Evolutionary conservation across 92 coral and sea anemone genomes (phyloP).

Genomic region (Epizoanthus illoricatus): DNA sequence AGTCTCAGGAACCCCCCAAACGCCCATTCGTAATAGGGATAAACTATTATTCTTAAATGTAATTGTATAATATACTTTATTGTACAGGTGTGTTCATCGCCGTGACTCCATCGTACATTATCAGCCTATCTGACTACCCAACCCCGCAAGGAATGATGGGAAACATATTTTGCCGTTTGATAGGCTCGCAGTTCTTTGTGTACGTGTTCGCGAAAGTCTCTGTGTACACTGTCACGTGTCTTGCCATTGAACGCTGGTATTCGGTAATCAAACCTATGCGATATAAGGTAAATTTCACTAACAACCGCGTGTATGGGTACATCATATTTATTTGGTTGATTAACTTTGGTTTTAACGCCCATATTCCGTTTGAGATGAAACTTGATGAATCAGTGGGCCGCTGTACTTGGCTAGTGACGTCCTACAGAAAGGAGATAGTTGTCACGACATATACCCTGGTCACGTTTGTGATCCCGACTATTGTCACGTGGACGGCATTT

Average conservation of each 20-base stretch:
- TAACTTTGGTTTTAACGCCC: slow-evolving; percentile 42
- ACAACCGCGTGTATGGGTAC: slow-evolving; percentile 45
- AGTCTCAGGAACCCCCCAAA: no score
- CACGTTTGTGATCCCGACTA: slow-evolving; percentile 69
- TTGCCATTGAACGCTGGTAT: slow-evolving; percentile 86
- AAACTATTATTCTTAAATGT: no score
- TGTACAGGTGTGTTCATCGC: slow-evolving; percentile 55
- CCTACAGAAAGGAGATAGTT: slow-evolving; percentile 11
- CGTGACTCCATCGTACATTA: slow-evolving; percentile 59
- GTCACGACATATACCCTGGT: slow-evolving; percentile 41
- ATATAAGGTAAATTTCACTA: slow-evolving; percentile 42
- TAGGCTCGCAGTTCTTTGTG: slow-evolving; percentile 77
- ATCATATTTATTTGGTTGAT: slow-evolving; percentile 55
- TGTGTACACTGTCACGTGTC: slow-evolving; percentile 60
- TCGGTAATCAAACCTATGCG: slow-evolving; percentile 67
- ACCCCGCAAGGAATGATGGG: slow-evolving; percentile 59
- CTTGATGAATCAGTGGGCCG: slow-evolving; percentile 38
- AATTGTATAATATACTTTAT: background rate
- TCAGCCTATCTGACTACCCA: slow-evolving; percentile 45
- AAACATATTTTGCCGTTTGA: slow-evolving; percentile 61
- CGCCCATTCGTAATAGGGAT: no score
- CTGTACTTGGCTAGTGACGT: slow-evolving; percentile 50
- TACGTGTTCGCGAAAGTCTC: slow-evolving; percentile 70
- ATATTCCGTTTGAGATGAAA: slow-evolving; percentile 55
- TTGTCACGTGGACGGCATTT: slow-evolving; percentile 67